phyloP scores from a whole-genome alignment of 2,113 vertebrate genomes.

The Irena cyanogastra region DNA sequence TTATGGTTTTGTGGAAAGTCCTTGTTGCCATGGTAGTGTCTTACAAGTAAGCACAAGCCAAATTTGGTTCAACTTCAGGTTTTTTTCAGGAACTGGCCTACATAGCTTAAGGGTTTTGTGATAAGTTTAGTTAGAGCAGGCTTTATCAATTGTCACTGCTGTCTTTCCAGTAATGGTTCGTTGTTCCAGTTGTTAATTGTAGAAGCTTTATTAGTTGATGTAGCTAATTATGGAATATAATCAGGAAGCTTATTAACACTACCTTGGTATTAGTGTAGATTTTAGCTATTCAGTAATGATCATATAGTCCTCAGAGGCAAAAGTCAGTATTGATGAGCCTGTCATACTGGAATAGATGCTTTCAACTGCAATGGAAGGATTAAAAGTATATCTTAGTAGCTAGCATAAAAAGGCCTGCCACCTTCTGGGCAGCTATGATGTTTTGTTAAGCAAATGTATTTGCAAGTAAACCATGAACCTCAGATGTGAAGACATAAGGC shows the following conservation, averaged over 20 bases:
- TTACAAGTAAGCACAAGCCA: background rate
- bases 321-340: background rate
- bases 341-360: background rate
- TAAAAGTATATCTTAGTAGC: background rate
- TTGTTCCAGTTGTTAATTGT: background rate
- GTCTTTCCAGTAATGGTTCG: background rate
- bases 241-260: background rate
- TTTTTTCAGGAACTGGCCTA: background rate
- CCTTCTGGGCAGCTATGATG: background rate
- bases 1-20: conserved; percentile 11
- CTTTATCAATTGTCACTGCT: background rate
- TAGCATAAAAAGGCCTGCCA: background rate
- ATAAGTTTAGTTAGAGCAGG: background rate
- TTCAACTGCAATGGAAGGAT: background rate
- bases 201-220: background rate
- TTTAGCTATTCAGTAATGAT: background rate
- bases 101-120: background rate
- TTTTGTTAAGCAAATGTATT: background rate
- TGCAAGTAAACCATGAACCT: background rate
- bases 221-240: background rate
- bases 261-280: background rate
- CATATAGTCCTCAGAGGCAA: background rate
- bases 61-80: background rate
- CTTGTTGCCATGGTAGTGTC: conserved; percentile 1
- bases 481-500: background rate